phyloP scores from a whole-genome alignment of 2,888 invertebrate genomes.

The Limnephilus rhombicus region DNA sequence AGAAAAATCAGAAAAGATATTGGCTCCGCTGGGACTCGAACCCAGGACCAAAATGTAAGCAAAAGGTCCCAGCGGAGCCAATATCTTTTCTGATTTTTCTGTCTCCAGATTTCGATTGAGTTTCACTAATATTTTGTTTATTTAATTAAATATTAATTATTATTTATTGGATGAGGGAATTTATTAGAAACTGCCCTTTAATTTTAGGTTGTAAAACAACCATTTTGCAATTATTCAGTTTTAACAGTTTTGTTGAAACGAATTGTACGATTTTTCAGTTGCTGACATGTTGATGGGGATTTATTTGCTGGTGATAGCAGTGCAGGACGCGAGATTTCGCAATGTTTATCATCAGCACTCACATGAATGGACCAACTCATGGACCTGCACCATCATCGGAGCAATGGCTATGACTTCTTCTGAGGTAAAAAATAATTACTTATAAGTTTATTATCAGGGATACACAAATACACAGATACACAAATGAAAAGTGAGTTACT shows the following conservation, averaged over 20 bases:
- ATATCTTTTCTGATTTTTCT: no score
- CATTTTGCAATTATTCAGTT: not conserved
- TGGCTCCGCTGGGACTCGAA: no score
- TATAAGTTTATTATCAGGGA: no score
- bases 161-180: not conserved
- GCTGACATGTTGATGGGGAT: constrained; percentile 84
- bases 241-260: not conserved
- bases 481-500: no score
- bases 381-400: constrained; percentile 81
- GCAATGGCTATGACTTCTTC: constrained; percentile 82
- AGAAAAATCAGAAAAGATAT: no score
- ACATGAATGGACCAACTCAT: constrained; percentile 81
- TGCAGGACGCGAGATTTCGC: constrained; percentile 79
- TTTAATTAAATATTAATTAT: no score
- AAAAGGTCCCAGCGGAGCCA: no score
- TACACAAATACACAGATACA: no score
- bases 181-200: not conserved
- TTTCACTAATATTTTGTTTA: no score
- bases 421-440: constrained; percentile 73
- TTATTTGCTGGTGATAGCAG: constrained; percentile 80
- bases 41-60: no score
- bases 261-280: constrained; percentile 70
- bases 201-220: not conserved
- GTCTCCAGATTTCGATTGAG: no score
- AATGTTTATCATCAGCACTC: constrained; percentile 79